Conservation (phyloP, 64 coral and sea anemone species). For the Trachythela sp. region DNA sequence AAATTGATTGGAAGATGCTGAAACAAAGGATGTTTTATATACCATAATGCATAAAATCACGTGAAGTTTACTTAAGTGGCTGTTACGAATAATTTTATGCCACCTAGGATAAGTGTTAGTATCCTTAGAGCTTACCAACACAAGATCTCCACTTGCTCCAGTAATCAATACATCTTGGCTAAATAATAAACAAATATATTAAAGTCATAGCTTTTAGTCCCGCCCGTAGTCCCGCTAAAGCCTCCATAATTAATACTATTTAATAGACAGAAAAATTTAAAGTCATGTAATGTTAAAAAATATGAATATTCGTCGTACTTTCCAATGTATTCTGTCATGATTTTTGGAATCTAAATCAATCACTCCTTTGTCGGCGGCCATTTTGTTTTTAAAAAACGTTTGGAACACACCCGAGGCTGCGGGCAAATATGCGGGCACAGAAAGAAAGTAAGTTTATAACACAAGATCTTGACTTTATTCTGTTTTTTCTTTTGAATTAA, state of each 20-base stretch:
- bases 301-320: background rate
- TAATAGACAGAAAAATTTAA: background rate
- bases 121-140: slow-evolving; percentile 25
- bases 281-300: background rate
- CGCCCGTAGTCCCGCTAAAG: no score
- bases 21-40: background rate
- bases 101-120: no score
- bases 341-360: background rate
- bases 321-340: background rate
- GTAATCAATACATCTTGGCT: slow-evolving; percentile 20
- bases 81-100: no score
- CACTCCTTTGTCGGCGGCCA: background rate
- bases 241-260: background rate
- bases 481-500: no score
- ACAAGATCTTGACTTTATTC: no score
- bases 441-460: no score
- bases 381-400: background rate
- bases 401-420: no score
- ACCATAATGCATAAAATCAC: no score
- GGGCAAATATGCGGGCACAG: no score
- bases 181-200: background rate
- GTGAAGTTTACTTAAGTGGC: no score
- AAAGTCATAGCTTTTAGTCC: no score
- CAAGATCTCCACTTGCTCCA: slow-evolving; percentile 18
- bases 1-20: slow-evolving; percentile 4